These are phyloP conservation scores for Diplosoma virens DNA, from an alignment of 23 tunicate genomes.

Conservation along the genomic window DNA sequence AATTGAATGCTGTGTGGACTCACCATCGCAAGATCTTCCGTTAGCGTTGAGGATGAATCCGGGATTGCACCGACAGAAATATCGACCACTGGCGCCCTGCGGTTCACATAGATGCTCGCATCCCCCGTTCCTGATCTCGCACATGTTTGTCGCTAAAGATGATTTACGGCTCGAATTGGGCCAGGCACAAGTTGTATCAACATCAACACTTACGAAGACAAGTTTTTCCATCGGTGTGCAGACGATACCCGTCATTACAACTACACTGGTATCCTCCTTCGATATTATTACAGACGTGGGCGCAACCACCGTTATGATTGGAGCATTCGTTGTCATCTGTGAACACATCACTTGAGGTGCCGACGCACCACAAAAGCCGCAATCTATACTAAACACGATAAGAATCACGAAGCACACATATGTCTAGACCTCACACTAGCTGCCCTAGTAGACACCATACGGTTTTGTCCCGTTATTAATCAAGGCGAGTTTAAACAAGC, in stretches of 20 bases:
- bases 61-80: conserved; percentile 55
- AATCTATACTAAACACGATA: too few species aligned
- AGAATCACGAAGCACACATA: too few species aligned
- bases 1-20: too few species aligned
- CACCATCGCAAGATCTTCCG: conserved; percentile 84
- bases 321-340: conserved; percentile 91
- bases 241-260: conserved; percentile 81
- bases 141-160: conserved; percentile 86
- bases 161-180: too few species aligned
- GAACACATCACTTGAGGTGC: background rate
- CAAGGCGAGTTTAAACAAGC: too few species aligned
- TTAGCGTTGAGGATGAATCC: conserved; percentile 82
- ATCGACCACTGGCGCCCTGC: conserved; percentile 66
- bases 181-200: too few species aligned
- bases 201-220: conserved; percentile 77
- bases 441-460: too few species aligned
- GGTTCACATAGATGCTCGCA: conserved; percentile 90
- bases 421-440: too few species aligned
- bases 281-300: conserved; percentile 80
- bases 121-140: conserved; percentile 84
- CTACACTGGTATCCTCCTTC: conserved; percentile 86
- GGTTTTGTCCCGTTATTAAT: too few species aligned
- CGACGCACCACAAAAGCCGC: too few species aligned
- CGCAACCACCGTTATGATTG: conserved; percentile 94
- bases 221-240: conserved; percentile 86